Conservation (phyloP, 1,140 invertebrate species). For the Nephila pilipes region DNA sequence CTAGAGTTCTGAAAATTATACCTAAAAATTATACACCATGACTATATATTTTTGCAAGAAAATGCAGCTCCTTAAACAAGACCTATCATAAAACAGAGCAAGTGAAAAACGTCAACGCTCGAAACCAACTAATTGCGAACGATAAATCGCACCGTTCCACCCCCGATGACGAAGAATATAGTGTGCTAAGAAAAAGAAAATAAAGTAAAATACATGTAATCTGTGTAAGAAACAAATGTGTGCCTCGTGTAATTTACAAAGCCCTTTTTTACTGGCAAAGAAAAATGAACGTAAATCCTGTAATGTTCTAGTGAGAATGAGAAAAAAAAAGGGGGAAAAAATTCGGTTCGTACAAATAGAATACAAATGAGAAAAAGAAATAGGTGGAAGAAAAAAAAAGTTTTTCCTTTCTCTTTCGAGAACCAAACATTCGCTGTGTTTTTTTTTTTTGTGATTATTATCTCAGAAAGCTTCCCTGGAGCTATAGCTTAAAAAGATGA, state of each 20-base stretch:
- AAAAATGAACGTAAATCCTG: neutral
- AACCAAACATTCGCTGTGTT: neutral
- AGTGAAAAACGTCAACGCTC: neutral
- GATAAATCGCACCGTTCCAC: slow-evolving; percentile 9
- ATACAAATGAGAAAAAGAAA: slow-evolving; percentile 21
- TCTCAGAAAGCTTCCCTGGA: neutral
- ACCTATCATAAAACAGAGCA: neutral
- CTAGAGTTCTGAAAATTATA: neutral
- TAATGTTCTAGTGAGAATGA: neutral
- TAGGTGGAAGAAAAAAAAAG: neutral
- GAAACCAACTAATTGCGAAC: neutral
- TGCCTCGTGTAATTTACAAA: slow-evolving; percentile 22
- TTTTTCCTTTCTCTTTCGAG: neutral
- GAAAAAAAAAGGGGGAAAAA: neutral
- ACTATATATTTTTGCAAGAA: neutral
- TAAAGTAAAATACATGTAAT: neutral
- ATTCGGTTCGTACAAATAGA: slow-evolving; percentile 38
- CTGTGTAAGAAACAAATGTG: neutral
- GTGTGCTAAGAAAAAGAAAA: neutral
- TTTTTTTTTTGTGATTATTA: neutral
- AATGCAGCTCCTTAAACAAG: neutral
- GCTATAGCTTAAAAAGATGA: neutral
- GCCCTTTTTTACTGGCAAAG: neutral
- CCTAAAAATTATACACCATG: neutral
- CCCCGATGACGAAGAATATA: neutral